Evolutionary conservation across 2,113 vertebrate species (phyloP).

Genomic region (Micromys minutus): DNA sequence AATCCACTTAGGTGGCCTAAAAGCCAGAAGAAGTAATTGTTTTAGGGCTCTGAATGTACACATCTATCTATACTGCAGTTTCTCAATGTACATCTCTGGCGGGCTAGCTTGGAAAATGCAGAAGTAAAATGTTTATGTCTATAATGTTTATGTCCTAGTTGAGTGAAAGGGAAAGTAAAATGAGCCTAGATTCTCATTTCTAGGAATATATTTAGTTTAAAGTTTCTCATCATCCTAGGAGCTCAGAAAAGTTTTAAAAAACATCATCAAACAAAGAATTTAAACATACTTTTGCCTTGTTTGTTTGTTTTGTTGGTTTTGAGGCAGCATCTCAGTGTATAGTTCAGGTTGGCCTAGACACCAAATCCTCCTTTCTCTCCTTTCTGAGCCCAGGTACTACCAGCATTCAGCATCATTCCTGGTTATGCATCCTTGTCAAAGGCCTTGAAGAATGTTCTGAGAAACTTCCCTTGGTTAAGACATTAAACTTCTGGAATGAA

Average conservation of each 20-base stretch:
- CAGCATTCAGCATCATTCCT: neutral
- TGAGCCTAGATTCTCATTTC: neutral
- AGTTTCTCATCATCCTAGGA: neutral
- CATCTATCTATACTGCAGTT: neutral
- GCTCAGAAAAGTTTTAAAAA: neutral
- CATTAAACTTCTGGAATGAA: neutral
- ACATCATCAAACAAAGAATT: fast-evolving
- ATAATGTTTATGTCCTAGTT: neutral
- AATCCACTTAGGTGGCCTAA: constrained; percentile 48
- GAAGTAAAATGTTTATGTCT: constrained; percentile 27
- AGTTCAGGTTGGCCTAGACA: neutral
- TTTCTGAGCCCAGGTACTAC: too few relatives aligned
- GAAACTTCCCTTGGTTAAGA: neutral
- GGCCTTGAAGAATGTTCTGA: neutral
- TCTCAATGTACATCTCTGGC: constrained; percentile 39
- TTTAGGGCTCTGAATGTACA: constrained; percentile 9
- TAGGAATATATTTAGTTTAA: neutral
- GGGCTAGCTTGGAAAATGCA: neutral
- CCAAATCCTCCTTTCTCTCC: neutral
- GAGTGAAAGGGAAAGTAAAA: neutral
- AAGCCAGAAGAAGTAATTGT: constrained; percentile 24
- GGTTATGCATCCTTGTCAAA: neutral
- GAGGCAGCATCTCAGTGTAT: neutral
- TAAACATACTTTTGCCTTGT: neutral
- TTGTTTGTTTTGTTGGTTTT: neutral